Percentiles rank a stretch among this genome's conserved stretches.
Evolutionary conservation across 2,888 invertebrate genomes (phyloP).

Genomic region (Ennomos fuscantarius): DNA sequence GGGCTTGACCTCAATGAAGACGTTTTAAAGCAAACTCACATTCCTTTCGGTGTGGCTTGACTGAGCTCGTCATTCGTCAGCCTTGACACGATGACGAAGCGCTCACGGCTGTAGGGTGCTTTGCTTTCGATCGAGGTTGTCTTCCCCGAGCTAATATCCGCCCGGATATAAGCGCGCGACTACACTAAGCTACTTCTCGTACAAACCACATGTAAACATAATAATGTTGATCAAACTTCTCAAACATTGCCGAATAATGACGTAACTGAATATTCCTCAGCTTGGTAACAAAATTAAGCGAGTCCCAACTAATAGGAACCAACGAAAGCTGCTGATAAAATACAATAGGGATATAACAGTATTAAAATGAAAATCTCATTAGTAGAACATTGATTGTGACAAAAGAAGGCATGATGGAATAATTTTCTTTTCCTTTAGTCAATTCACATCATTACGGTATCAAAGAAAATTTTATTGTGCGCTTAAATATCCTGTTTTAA

Average conservation of each 20-base stretch:
- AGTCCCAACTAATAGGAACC: too few species aligned
- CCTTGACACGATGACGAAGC: slow-evolving; percentile 54
- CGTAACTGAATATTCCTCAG: slow-evolving; percentile 35
- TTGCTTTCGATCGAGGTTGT: slow-evolving; percentile 60
- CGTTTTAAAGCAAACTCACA: slow-evolving; percentile 54
- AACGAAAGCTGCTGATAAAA: too few species aligned
- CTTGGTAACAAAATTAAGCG: slow-evolving; percentile 30
- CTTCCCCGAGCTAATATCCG: slow-evolving; percentile 60
- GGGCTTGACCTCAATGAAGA: slow-evolving; percentile 55
- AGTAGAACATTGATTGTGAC: too few species aligned
- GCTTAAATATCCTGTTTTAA: too few species aligned
- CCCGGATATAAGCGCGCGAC: slow-evolving; percentile 47
- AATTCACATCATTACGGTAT: too few species aligned
- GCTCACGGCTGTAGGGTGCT: slow-evolving; percentile 64
- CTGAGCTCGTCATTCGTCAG: slow-evolving; percentile 50
- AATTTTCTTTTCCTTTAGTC: too few species aligned
- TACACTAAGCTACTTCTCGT: slow-evolving; percentile 32
- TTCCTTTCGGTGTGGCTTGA: slow-evolving; percentile 51
- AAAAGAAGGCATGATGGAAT: too few species aligned
- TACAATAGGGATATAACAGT: too few species aligned
- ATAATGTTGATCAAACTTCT: slow-evolving; percentile 50
- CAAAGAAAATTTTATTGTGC: too few species aligned
- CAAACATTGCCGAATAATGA: slow-evolving; percentile 29
- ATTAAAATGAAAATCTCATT: too few species aligned
- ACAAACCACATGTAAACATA: slow-evolving; percentile 41